Evolutionary conservation across 2,113 vertebrate species (phyloP).

Genomic region (Daboia siamensis): DNA sequence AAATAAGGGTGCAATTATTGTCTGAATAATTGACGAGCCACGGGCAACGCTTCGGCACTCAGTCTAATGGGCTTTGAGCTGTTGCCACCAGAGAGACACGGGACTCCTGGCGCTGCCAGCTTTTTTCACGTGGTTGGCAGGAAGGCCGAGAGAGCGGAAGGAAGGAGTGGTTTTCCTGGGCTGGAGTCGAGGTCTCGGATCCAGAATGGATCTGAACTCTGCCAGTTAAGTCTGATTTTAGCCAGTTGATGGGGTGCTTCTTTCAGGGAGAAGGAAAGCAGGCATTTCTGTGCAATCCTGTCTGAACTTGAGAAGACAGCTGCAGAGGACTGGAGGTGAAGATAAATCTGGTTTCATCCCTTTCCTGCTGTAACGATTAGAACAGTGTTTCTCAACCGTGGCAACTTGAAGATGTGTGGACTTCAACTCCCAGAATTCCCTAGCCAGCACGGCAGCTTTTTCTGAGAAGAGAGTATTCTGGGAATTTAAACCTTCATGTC

Average conservation of each 20-base stretch:
- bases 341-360: neutral
- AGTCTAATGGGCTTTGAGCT: slow-evolving; percentile 49
- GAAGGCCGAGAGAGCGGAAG: neutral
- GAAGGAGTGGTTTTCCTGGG: neutral
- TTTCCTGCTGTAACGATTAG: neutral
- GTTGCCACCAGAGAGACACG: slow-evolving; percentile 38
- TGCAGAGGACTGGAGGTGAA: neutral
- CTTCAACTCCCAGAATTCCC: no score
- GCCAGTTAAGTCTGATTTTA: neutral
- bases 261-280: neutral
- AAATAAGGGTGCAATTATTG: slow-evolving; percentile 75
- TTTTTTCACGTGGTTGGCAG: neutral
- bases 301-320: neutral
- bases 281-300: neutral
- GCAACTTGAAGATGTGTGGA: neutral
- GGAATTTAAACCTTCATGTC: neutral
- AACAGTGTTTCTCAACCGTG: neutral
- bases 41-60: slow-evolving; percentile 57
- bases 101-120: neutral
- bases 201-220: neutral
- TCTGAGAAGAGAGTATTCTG: neutral
- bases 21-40: slow-evolving; percentile 76
- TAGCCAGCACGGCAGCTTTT: neutral
- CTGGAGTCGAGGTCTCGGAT: neutral
- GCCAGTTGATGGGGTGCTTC: no score